A percentile compares a stretch with the other conserved stretches of the same genome.
Conservation (phyloP, 2,113 vertebrate genomes). For the Acanthochromis polyacanthus region DNA sequence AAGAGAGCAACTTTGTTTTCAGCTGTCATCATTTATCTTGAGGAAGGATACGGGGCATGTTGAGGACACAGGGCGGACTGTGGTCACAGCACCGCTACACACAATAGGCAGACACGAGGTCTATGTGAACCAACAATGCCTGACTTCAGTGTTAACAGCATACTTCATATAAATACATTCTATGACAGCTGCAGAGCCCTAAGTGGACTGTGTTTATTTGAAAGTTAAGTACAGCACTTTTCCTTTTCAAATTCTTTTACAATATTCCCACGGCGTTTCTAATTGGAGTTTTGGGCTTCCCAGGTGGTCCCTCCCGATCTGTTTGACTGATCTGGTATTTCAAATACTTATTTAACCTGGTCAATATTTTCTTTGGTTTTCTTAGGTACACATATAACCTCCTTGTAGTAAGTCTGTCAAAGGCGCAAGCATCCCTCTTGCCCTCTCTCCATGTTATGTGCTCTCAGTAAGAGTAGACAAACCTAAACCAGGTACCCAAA, state of each 20-base stretch:
- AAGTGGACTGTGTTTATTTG: constrained; percentile 44
- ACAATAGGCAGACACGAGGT: constrained; percentile 29
- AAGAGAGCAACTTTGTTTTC: constrained; percentile 43
- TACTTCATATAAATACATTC: constrained; percentile 30
- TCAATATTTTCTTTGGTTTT: constrained; percentile 70
- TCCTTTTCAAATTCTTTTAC: constrained; percentile 43
- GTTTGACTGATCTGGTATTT: constrained; percentile 46
- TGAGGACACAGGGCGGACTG: constrained; percentile 34
- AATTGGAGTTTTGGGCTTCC: constrained; percentile 9
- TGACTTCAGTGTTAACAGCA: background rate
- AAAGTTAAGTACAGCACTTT: constrained; percentile 40
- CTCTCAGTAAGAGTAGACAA: constrained; percentile 50
- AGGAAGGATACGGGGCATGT: constrained; percentile 30
- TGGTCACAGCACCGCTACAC: constrained; percentile 5
- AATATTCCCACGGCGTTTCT: constrained; percentile 39
- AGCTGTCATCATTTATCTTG: constrained; percentile 48
- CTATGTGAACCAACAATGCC: constrained; percentile 23
- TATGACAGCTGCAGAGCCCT: constrained; percentile 22
- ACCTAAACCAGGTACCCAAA: constrained; percentile 45
- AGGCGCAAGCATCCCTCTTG: constrained; percentile 20
- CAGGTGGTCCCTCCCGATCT: constrained; percentile 68
- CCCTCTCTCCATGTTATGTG: constrained; percentile 51
- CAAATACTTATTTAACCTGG: constrained; percentile 53
- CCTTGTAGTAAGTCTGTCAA: constrained; percentile 35
- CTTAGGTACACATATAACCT: constrained; percentile 11